Base-by-base conservation (phyloP, 1,140 invertebrate species). In the Heterodera carotae region DNA sequence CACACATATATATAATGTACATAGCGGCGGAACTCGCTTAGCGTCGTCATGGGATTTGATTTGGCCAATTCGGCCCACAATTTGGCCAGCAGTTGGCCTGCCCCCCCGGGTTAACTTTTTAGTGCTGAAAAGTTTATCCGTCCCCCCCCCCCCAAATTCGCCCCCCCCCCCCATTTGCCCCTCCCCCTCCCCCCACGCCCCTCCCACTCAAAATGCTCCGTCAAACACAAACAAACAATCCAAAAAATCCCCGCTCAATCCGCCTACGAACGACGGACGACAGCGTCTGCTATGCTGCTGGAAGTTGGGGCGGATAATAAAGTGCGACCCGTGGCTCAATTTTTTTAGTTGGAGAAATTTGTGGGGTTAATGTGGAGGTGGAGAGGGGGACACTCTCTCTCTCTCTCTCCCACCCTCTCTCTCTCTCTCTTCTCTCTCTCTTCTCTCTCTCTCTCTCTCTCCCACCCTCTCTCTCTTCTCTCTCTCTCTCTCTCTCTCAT, bases 181-280 rank as follows among this genome's bases (percentile, higher is more conserved):
- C 39, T n/a, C 39, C 39, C 39, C 39, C 39, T 39, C 39, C 39
- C 39, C 36, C 10, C 36, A 4, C 36, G 12, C 39, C 39, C 39
- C 39, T 39, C 39, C 39, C 39, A 39, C 39, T 39, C 39, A 53
- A 53, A 53, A 22, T 18, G 15, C 18, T 22, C 12, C 48, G 48
- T 22, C 48, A 53, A 43, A 53, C 48, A 53, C 48, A 53, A 53
- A 53, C 48, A 53, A 53, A 53, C 48, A 53, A 53, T 53, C 48
- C 48, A 53, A 53, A 53, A 53, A 1, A 10, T 18, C 48, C 48
- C 48, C 48, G 12, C 15, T 18, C 39, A 6, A 6, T 12, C 39
- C 39, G 39, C 7, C 39, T n/a, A n/a, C n/a, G n/a, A n/a, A n/a
- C n/a, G n/a, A n/a, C n/a, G n/a, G n/a, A n/a, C n/a, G n/a, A n/a